Base-by-base conservation (phyloP, 1,140 invertebrate species). In the Drosophila ficusphila region DNA sequence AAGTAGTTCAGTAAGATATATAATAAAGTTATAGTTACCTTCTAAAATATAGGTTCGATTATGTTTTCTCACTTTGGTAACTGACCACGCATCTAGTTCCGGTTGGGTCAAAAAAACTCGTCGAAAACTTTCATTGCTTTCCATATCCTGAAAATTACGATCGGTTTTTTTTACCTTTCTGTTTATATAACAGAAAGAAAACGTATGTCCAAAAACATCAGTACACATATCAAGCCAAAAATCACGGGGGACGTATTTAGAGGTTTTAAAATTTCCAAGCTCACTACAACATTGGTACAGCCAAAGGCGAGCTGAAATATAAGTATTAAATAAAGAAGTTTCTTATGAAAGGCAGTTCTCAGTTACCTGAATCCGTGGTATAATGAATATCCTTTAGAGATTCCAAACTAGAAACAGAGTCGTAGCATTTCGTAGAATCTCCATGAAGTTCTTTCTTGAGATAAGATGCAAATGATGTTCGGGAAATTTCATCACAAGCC, bases 261-360 rank as follows among this genome's bases (percentile, higher is more conserved):
- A 46, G 8, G 27, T 57, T 12, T 52, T 44, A 34, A 76, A 73
- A 16, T 41, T 36, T 0, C 69, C 74, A 21, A 73, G 38, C 11
- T 61, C 46, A 39, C 38, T 61, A 34, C 74, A 76, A 42, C 21
- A 2, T 42, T 74, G 70, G 38, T 56, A 74, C 2, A 74, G 31
- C 60, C 58, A 62, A 36, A 62, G 62, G 11, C 74, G 74, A 0
- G 4, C 71, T 74, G 4, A 19, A 46, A 14, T 21, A 11, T 1
- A 51, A 52, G 0, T 25, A 1, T 14, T 14, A 4, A 25, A 36
- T 7, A 12, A 21, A n/a, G n/a, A 19, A 4, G 7, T 25, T 36
- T 14, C 1, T 8, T 11, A 38, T 25, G 1, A 19, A n/a, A 11
- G 3, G 6, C 3, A 3, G 12, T 2, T 12, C 8, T 21, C 19